phyloP scores from a whole-genome alignment of 1,140 invertebrate genomes.

The Magallana gigas region DNA sequence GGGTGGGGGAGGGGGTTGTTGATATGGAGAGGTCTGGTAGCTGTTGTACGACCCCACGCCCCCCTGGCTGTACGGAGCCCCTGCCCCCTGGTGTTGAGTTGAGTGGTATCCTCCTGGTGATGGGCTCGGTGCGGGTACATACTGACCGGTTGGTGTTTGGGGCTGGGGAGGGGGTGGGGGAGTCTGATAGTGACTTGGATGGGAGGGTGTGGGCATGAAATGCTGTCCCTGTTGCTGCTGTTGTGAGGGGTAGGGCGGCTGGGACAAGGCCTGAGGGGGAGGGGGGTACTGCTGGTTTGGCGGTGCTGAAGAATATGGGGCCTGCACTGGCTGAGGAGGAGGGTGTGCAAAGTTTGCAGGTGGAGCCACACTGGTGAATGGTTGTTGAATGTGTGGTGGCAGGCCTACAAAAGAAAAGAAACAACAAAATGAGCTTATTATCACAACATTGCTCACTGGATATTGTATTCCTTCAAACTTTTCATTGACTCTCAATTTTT shows the following conservation, averaged over 20 bases:
- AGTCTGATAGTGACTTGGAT: constrained; percentile 30
- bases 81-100: constrained; percentile 42
- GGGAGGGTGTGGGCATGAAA: background rate
- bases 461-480: too few relatives aligned
- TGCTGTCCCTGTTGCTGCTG: constrained; percentile 24
- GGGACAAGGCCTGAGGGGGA: background rate
- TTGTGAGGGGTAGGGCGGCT: background rate
- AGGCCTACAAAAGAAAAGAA: background rate
- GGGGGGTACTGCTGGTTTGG: background rate
- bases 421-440: too few relatives aligned
- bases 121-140: constrained; percentile 21
- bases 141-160: constrained; percentile 4
- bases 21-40: constrained; percentile 18
- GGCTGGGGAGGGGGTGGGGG: constrained; percentile 8
- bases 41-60: constrained; percentile 30
- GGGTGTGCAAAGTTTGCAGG: constrained; percentile 29
- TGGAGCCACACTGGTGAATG: constrained; percentile 17
- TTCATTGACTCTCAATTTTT: too few relatives aligned
- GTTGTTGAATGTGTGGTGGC: constrained; percentile 39
- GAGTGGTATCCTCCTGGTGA: background rate
- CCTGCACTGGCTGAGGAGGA: constrained; percentile 31
- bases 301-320: background rate
- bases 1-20: constrained; percentile 27
- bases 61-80: background rate
- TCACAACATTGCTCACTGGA: too few relatives aligned